Percentiles rank a stretch among this genome's conserved stretches.
These are phyloP conservation scores for Leptopilina drosophilae DNA, from an alignment of 2,888 invertebrate species.

Conservation along the genomic window DNA sequence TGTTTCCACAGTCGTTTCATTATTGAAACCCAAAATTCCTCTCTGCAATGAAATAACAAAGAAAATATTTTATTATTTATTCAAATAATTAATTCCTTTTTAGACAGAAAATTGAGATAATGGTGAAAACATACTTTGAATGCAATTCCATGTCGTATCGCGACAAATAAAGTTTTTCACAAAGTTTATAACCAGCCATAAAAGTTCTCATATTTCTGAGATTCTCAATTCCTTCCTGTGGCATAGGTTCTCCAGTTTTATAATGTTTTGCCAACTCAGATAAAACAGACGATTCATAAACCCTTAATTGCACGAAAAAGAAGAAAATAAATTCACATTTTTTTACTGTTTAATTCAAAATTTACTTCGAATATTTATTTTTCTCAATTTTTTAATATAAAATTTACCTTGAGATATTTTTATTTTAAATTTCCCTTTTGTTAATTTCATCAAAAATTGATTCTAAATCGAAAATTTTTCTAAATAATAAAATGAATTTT, in stretches of 20 bases:
- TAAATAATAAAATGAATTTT: no score
- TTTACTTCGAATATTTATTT: no score
- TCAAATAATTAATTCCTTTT: not conserved
- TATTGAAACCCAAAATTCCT: slow-evolving; percentile 90
- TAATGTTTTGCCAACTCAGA: slow-evolving; percentile 85
- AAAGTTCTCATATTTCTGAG: slow-evolving; percentile 83
- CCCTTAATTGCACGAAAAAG: slow-evolving; percentile 56
- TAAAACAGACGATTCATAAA: slow-evolving; percentile 82
- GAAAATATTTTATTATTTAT: slow-evolving; percentile 5
- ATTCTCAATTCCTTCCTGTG: slow-evolving; percentile 82
- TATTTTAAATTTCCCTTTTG: no score
- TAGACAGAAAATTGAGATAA: not conserved
- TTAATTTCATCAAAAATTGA: no score
- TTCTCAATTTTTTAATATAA: no score
- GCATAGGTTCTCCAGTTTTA: slow-evolving; percentile 84
- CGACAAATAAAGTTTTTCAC: slow-evolving; percentile 88
- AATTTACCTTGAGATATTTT: no score
- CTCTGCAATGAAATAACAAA: slow-evolving; percentile 71
- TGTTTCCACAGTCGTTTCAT: slow-evolving; percentile 88
- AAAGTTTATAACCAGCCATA: slow-evolving; percentile 88
- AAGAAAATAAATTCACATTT: no score
- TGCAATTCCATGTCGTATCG: slow-evolving; percentile 91
- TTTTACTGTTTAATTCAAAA: no score
- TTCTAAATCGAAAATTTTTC: no score
- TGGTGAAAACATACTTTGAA: slow-evolving; percentile 78